Percentiles rank a stretch among this genome's conserved stretches.
phyloP scores from a whole-genome alignment of 2,113 vertebrate genomes.

The Xiphorhynchus elegans region DNA sequence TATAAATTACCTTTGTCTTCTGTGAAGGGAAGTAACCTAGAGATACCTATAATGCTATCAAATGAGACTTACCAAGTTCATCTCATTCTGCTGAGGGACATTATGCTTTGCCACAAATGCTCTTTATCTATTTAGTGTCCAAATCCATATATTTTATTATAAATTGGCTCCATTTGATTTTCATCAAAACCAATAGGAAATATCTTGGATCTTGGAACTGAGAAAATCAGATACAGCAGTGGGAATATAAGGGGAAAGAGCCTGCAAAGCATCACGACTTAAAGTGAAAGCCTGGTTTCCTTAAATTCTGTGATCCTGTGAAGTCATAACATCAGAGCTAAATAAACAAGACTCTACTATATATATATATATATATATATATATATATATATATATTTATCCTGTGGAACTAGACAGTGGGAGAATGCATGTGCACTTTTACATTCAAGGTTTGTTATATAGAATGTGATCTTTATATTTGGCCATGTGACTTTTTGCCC shows the following conservation, averaged over 20 bases:
- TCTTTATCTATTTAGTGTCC: neutral
- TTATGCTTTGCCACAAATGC: neutral
- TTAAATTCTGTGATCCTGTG: neutral
- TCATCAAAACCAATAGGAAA: neutral
- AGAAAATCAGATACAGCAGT: neutral
- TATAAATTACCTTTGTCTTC: neutral
- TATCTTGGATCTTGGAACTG: neutral
- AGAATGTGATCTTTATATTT: neutral
- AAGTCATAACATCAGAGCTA: neutral
- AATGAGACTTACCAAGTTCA: neutral
- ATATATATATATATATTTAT: too few relatives aligned
- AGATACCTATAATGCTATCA: neutral
- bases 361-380: neutral
- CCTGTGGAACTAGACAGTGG: neutral
- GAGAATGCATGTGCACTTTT: neutral
- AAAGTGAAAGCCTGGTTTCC: neutral
- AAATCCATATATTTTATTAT: neutral
- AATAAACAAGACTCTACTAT: neutral
- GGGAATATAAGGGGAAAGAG: neutral
- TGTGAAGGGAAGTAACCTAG: neutral
- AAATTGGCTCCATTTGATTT: neutral
- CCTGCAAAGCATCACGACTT: neutral
- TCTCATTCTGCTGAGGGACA: neutral
- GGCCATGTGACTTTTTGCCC: neutral
- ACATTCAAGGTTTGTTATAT: neutral